These are phyloP conservation scores for Maniola jurtina DNA, from an alignment of 1,140 invertebrate genomes.

Conservation along the genomic window DNA sequence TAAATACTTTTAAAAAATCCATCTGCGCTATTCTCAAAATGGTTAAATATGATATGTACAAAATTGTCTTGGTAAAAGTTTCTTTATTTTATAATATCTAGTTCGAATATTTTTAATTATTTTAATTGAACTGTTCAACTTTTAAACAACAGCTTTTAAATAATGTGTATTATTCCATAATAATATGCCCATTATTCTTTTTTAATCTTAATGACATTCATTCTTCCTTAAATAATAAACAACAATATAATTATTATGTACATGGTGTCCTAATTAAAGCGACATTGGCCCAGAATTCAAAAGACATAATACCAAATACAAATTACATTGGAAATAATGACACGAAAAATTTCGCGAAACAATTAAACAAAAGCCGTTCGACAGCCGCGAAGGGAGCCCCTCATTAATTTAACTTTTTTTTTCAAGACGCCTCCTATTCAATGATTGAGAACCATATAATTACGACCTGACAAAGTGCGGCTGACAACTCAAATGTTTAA, in stretches of 20 bases:
- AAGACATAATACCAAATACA: background rate
- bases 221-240: background rate
- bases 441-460: conserved; percentile 63
- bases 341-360: conserved; percentile 22
- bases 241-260: background rate
- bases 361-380: conserved; percentile 27
- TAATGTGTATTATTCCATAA: too few species aligned
- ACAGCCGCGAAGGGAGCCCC: conserved; percentile 25
- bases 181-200: too few species aligned
- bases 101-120: too few species aligned
- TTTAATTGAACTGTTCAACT: too few species aligned
- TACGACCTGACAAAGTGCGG: conserved; percentile 61
- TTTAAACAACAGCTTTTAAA: too few species aligned
- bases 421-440: conserved; percentile 54
- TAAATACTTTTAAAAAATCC: too few species aligned
- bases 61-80: too few species aligned
- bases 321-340: conserved; percentile 7
- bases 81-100: too few species aligned
- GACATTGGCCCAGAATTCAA: conserved; percentile 4
- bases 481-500: conserved; percentile 68
- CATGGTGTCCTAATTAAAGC: background rate
- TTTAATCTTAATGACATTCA: too few species aligned
- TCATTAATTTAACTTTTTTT: conserved; percentile 58
- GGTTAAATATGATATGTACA: too few species aligned
- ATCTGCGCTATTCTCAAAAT: too few species aligned